Base-by-base conservation (phyloP, 1,140 invertebrate species). In the Pogonus chalceus region DNA sequence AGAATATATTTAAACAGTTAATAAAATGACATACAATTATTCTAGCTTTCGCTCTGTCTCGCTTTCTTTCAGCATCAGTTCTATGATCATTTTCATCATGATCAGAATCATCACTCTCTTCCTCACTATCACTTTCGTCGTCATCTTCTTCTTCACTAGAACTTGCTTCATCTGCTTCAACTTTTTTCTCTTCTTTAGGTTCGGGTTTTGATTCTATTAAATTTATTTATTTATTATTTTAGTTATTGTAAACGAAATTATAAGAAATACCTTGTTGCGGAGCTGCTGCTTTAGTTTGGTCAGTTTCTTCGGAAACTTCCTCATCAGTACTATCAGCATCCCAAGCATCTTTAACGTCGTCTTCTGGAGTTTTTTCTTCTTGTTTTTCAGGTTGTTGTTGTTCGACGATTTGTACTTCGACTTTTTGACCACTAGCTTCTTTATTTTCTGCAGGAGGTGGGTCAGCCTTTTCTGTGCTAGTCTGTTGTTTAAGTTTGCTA, bases 311-410 rank as follows among this genome's bases (percentile, higher is more conserved):
- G 56, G 66, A 71, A 66, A 81, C 79, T 20, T 77, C 78, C 67
- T 82, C 79, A 20, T 77, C 78, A 2, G 76, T 75, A 49, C 79
- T 82, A 43, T 83, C 85, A n/a, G 82, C 82, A 76, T 91, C 88
- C 88, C 87, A 90, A 1, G 85, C 80, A 65, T 90, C 87, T 68
- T 90, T 90, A 2, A 90, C 80, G 23, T 79, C 80, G 47, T 81
- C 80, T 49, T 75, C 73, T 35, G 65, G 49, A 9, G 60, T 53
- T 18, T 69, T 62, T 59, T 75, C 61, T 67, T 77, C 66, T 51
- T 73, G 67, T 46, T 77, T 72, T 54, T 76, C 72, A 12, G 56
- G 54, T 64, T 70, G 69, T 22, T 57, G 52, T 61, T 73, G 71
- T 62, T 78, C 76, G 20, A 75, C 67, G 54, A 78, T 77, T 69